These are phyloP conservation scores for Penaeus vannamei DNA, from an alignment of 1,140 invertebrate species.

Conservation along the genomic window DNA sequence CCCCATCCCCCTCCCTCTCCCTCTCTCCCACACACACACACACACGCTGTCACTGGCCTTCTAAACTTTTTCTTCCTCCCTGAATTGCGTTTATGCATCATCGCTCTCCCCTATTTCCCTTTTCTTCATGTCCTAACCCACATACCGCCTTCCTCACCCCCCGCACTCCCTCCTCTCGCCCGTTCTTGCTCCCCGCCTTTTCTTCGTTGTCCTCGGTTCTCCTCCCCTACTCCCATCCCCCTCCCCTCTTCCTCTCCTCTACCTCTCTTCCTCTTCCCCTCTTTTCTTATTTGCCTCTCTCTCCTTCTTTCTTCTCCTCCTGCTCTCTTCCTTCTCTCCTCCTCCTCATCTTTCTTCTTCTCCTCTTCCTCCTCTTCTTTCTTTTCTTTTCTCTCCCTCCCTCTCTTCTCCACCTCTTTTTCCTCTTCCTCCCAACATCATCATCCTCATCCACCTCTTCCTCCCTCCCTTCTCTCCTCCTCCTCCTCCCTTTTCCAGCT, in stretches of 20 bases:
- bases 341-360: not conserved
- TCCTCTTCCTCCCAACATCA: not conserved
- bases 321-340: no score
- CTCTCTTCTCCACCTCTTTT: not conserved
- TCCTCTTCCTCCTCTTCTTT: not conserved
- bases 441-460: not conserved
- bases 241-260: not conserved
- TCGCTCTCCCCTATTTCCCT: no score
- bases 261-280: not conserved
- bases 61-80: no score
- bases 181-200: not conserved
- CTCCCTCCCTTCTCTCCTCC: not conserved
- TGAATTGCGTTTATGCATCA: no score
- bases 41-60: no score
- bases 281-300: not conserved
- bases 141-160: no score
- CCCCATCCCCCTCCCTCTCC: no score
- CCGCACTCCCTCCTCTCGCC: not conserved
- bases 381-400: not conserved
- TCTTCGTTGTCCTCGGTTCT: not conserved
- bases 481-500: slow-evolving; percentile 6
- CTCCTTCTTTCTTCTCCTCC: not conserved
- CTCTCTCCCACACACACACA: no score
- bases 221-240: not conserved
- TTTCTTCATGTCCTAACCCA: no score